Conservation (phyloP, 2,797 vertebrate genomes). For the Sardinella longiceps region DNA sequence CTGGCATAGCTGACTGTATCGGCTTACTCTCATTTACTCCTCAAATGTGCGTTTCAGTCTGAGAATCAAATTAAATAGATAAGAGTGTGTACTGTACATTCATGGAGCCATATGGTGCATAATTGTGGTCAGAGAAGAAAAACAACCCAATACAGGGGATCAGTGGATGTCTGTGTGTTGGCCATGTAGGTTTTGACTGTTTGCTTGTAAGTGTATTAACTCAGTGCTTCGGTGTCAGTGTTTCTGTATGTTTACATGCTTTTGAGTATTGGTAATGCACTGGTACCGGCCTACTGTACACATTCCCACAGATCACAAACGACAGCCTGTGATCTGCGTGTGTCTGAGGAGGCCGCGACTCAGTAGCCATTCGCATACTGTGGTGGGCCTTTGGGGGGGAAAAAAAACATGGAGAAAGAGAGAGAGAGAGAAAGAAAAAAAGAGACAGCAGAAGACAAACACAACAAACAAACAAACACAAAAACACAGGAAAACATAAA, state of each 20-base stretch:
- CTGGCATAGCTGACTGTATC: not conserved
- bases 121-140: not conserved
- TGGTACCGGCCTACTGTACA: constrained; percentile 12
- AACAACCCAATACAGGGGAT: not conserved
- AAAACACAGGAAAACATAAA: constrained; percentile 24
- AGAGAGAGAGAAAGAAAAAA: constrained; percentile 38
- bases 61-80: not conserved
- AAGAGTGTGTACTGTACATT: not conserved
- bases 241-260: constrained; percentile 33
- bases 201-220: not conserved
- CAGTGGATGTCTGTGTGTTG: not conserved
- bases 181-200: not conserved
- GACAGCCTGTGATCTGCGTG: constrained; percentile 28
- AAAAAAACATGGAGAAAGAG: constrained; percentile 34
- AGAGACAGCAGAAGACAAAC: constrained; percentile 48
- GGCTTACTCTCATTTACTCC: not conserved
- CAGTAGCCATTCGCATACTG: constrained; percentile 52
- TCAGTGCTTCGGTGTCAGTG: constrained; percentile 32
- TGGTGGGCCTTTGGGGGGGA: constrained; percentile 48
- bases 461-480: constrained; percentile 47
- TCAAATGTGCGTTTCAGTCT: not conserved
- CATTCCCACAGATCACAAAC: constrained; percentile 34
- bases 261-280: constrained; percentile 11
- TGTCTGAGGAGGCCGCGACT: constrained; percentile 42
- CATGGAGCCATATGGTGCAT: not conserved